Percentiles rank a stretch among this genome's conserved stretches.
Conservation (phyloP, 2,113 vertebrate species). For the Rhabdomys dilectus region DNA sequence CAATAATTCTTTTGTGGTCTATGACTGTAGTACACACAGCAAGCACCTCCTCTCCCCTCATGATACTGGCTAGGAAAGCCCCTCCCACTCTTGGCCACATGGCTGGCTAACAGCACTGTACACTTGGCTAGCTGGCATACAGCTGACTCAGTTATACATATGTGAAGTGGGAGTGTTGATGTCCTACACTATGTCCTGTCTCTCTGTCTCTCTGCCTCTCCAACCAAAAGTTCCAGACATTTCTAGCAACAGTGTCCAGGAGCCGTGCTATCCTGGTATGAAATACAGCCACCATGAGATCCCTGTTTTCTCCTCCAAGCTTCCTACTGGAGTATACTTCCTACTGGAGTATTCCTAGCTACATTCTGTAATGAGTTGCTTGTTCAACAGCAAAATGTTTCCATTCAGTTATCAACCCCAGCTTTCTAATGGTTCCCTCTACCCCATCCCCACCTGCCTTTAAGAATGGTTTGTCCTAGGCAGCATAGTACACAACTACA, state of each 20-base stretch:
- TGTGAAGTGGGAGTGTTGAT: neutral
- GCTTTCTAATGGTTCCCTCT: neutral
- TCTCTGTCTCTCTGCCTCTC: no score
- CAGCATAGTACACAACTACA: neutral
- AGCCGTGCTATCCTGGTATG: neutral
- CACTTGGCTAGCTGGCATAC: neutral
- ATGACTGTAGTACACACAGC: neutral
- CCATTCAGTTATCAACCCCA: neutral
- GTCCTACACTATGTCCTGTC: neutral
- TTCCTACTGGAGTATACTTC: neutral
- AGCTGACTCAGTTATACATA: neutral
- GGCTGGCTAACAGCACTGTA: neutral
- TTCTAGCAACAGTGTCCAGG: neutral
- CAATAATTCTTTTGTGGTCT: neutral
- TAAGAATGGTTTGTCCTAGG: neutral
- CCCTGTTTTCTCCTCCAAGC: neutral
- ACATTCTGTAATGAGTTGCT: neutral
- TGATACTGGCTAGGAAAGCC: neutral
- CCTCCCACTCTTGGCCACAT: neutral
- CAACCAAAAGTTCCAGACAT: neutral
- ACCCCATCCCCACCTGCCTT: neutral
- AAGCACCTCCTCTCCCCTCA: rapidly evolving
- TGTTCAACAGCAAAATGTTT: neutral
- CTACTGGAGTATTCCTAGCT: neutral
- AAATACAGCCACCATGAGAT: no score